Base-by-base conservation (phyloP, 2,888 invertebrate species). In the Pachliopta kotzebuea region DNA sequence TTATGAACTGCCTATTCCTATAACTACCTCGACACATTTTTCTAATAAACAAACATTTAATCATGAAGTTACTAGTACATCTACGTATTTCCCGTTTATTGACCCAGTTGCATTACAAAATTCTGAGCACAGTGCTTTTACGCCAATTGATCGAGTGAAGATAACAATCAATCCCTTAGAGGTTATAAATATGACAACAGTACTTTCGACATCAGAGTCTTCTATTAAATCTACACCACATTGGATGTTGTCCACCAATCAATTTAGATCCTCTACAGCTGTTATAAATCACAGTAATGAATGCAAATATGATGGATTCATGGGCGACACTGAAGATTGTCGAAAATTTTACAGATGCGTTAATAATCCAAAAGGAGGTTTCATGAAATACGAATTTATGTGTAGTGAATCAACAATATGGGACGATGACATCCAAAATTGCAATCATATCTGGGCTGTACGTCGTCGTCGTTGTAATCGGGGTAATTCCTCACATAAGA, bases 301-400 rank as follows among this genome's bases (percentile, higher is more conserved):
- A 60, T 96, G 96, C 76, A 85, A 81, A n/a, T 80, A 86, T 69
- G 95, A 95, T 78, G 96, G 96, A 58, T 97, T 96, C 76, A 93
- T 95, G 79, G 94, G 95, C 20, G 94, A 97, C 80, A 92, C 91
- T 56, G 88, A 92, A 66, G 93, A 96, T 76, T 96, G 96, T 76
- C 93, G 92, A 45, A 96, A 95, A 79, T 97, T 96, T 87, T 96
- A 96, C 78, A 93, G 96, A 74, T 97, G 97, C 81, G 95, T 96
- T 17, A 88, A 89, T 56, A 93, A 93, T 76, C 94, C 93, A 29
- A 85, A 92, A 56, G 94, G 93, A 66, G 92, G 93, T 9, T 95
- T 92, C 74, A 93, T 90, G 59, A 94, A 93, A 82, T 95, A 95
- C 75, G 95, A 96, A 70, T 97, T 96, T 81, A 88, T 92, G 20